Evolutionary conservation across 2,888 invertebrate genomes (phyloP), one percentile per base, ranked within the genome.

Genomic region (Zonitis immaculata): DNA sequence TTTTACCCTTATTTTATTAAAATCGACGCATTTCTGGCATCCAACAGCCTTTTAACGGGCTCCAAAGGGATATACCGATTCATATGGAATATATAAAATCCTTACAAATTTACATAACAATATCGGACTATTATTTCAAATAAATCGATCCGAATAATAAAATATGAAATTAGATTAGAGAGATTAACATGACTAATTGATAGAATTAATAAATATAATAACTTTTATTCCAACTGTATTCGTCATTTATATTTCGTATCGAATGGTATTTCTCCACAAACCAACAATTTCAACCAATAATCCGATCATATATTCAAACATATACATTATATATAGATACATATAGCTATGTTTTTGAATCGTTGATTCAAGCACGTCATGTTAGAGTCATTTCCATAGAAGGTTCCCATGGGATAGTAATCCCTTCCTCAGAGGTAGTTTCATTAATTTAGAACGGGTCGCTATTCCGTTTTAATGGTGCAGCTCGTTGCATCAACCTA

Each of bases 401-500:
- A 20, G 12, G 22, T 27, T 27, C 45, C 45, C 45, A 9, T 18
- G 45, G 45, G 45, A 18, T 9, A 6, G 18, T 28, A 18, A 27
- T 30, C 28, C 28, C 28, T 30, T 20, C 28, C 45, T 18, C 11
- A 27, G 45, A 30, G 26, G 26, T 18, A 27, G 45, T 45, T 45
- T 45, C 45, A 45, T 45, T 45, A 45, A 45, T 45, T 45, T 45
- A 45, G 45, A 45, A 30, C 45, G 45, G 30, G 45, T 45, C 45
- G 45, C 45, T 28, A 45, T 45, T 45, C 12, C 45, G 28, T 45
- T 45, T 45, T 45, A 45, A 45, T 45, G 30, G 45, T 45, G 45
- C 45, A 45, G n/a, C 45, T 27, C 45, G 45, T 26, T 45, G 45
- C 45, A 45, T 39, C 20, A 39, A 39, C 39, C 18, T 8, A 18